Evolutionary conservation across 2,113 vertebrate genomes (phyloP), one percentile per base, ranked within the genome.

Genomic region (Notechis scutatus): DNA sequence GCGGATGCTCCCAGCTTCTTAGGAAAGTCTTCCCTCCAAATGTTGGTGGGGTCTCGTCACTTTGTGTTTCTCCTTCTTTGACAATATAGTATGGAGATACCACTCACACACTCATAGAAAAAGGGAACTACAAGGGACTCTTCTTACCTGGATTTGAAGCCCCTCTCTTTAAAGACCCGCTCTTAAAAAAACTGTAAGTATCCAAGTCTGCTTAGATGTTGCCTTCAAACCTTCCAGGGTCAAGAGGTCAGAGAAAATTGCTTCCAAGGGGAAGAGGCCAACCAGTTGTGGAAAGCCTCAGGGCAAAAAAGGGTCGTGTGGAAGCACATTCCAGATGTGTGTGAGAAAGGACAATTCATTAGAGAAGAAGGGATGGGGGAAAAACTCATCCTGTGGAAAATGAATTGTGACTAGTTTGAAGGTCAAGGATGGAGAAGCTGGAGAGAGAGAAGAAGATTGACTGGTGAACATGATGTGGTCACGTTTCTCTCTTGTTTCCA

Each of bases 31-130:
- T 34, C n/a, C 5, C n/a, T 74, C 64, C 57, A 15, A 0, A 1
- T 12, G 52, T 56, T 3, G 0, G 20, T 34, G 14, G 2, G 5
- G 20, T 20, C 29, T 34, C 11, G 1, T 74, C n/a, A 34, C 47
- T 56, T 86, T 21, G 2, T n/a, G 12, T 42, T 45, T 61, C 34
- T 7, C 14, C 88, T 89, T 47, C 85, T 42, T 1, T 42, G 55
- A n/a, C 10, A 61, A 99, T 0, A 0, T 94, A 99, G 99, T 99
- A 99, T 0, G 99, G 99, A 2, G 99, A 99, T 96, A 99, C 99
- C 42, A 99, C 98, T 0, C 99, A 99, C 96, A 99, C 99, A 5
- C 96, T 99, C 93, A 98, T 99, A 96, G 99, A 99, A 95, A 98
- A 99, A 94, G 95, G 96, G 34, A 97, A 96, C 93, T 99, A 99